These are phyloP conservation scores for Isaurus tuberculatus DNA, from an alignment of 92 coral and sea anemone genomes.

Conservation along the genomic window DNA sequence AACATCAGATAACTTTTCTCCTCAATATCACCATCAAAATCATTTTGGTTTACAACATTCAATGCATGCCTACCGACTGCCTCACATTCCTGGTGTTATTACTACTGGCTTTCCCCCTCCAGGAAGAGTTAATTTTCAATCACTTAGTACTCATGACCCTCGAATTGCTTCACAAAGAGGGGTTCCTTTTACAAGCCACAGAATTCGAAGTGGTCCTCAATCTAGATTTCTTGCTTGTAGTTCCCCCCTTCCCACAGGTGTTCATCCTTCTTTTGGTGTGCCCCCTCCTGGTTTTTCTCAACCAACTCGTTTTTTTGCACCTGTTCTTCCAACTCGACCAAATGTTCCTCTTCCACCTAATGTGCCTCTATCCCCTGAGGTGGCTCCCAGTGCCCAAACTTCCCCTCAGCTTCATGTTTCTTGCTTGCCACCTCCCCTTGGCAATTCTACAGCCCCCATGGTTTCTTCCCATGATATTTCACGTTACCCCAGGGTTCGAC, in stretches of 20 bases:
- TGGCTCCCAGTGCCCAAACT: constrained; percentile 46
- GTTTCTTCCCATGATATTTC: constrained; percentile 49
- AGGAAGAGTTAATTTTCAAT: background rate
- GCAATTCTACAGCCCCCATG: background rate
- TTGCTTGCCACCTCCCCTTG: constrained; percentile 37
- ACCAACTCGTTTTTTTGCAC: constrained; percentile 1
- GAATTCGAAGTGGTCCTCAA: background rate
- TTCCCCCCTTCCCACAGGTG: background rate
- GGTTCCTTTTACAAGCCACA: background rate
- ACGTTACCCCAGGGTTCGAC: background rate
- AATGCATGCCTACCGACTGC: constrained; percentile 31
- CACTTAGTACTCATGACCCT: background rate
- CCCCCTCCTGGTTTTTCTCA: background rate
- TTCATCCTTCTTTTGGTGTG: background rate
- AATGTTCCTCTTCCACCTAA: constrained; percentile 49
- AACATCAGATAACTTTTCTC: constrained; percentile 18
- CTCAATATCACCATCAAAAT: constrained; percentile 8
- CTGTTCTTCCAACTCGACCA: constrained; percentile 54
- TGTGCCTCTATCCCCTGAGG: constrained; percentile 47
- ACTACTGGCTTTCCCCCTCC: constrained; percentile 60
- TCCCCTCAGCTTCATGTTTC: constrained; percentile 53
- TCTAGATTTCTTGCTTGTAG: too few species aligned
- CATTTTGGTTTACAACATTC: constrained; percentile 16
- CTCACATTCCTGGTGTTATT: constrained; percentile 31
- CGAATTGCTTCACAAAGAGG: background rate